Evolutionary conservation across 1,140 invertebrate genomes (phyloP).

Genomic region (Brachionus asplanchnoidis): DNA sequence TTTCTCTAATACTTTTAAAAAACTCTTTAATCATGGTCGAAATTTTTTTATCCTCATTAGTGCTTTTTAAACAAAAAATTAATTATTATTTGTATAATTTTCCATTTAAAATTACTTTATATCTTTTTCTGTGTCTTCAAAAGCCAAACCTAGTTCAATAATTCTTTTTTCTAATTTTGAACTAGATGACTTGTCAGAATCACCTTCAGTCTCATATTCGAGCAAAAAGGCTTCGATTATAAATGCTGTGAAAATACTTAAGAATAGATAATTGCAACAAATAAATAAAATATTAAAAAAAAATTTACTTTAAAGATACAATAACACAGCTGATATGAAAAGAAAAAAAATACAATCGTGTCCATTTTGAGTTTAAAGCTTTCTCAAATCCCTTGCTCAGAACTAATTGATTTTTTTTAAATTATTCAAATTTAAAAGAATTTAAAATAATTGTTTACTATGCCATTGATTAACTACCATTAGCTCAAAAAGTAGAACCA

Average conservation of each 20-base stretch:
- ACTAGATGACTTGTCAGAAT: not conserved
- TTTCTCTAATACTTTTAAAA: not conserved
- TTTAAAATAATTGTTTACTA: conserved; percentile 54
- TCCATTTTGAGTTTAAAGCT: conserved; percentile 56
- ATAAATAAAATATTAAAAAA: conserved; percentile 43
- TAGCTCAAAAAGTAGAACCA: conserved; percentile 60
- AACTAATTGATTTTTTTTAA: conserved; percentile 5
- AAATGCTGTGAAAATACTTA: conserved; percentile 61
- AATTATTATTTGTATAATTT: not conserved
- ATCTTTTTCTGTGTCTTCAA: not conserved
- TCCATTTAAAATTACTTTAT: not conserved
- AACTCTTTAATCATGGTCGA: not conserved
- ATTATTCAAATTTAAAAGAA: not conserved
- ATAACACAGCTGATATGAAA: conserved; percentile 61
- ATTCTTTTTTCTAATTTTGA: not conserved
- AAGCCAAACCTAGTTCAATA: not conserved
- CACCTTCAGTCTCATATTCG: conserved; percentile 51
- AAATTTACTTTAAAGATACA: conserved; percentile 59
- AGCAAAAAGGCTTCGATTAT: conserved; percentile 61
- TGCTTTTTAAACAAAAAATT: not conserved
- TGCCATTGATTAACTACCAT: conserved; percentile 63
- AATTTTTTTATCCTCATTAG: not conserved
- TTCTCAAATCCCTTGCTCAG: conserved; percentile 44
- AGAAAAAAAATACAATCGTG: conserved; percentile 59
- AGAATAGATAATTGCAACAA: conserved; percentile 40